Evolutionary conservation across 2,797 vertebrate species (phyloP), one percentile per base, ranked within the genome.

Genomic region (Telmatherina bonti): DNA sequence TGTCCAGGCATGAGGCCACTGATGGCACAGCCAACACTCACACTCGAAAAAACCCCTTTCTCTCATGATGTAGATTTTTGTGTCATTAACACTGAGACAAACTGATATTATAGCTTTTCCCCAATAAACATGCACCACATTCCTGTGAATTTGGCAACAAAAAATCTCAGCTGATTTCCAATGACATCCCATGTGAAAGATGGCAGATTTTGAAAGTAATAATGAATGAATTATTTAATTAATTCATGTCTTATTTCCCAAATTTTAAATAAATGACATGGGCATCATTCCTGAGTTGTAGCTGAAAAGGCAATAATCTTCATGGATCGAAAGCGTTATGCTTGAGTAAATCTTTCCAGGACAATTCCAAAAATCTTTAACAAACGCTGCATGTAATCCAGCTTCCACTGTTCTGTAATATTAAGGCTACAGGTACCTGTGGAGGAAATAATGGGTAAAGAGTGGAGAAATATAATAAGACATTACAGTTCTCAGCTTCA

Each of bases 1-100:
- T 62, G 73, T 76, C 72, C 75, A 77, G 61, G 76, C 86, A 74
- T 11, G 36, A 84, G 71, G 69, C 70, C 72, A 66, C 79, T 22
- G 62, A 76, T 68, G 62, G 70, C 66, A 68, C 56, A 55, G 76
- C 60, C 74, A 41, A 4, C 52, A 26, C 30, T 76, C 62, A 60
- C 75, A 74, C 62, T 61, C 55, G 27, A 7, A 69, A 72, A 47
- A 51, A 12, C 62, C 22, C 16, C 1, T 18, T 4, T 63, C 15
- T 9, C 15, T 20, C 6, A 53, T 72, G 41, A 64, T 61, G 60
- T 52, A 22, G 30, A 62, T 31, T 67, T 65, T 51, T 70, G 33
- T 22, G 27, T 55, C 8, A 41, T 4, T 70, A 71, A 70, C 55
- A 54, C 49, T 31, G 35, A 71, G 41, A 70, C 53, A 55, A 35